A percentile compares a stretch with the other conserved stretches of the same genome.
phyloP scores from a whole-genome alignment of 2,888 invertebrate species.

The Choristoneura rosaceana region DNA sequence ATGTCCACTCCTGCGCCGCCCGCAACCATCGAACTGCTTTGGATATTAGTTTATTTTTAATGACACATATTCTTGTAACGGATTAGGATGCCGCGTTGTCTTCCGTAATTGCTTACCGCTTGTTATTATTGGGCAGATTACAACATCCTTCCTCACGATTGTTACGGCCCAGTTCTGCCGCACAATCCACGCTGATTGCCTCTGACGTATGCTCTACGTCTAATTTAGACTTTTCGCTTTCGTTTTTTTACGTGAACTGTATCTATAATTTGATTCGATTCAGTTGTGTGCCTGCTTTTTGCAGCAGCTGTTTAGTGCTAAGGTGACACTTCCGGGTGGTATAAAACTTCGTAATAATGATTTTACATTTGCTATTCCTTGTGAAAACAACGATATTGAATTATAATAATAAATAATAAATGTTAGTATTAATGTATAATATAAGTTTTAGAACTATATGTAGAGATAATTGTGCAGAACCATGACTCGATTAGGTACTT shows the following conservation, averaged over 20 bases:
- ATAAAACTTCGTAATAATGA: background rate
- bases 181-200: conserved; percentile 50
- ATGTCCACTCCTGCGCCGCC: too few relatives aligned
- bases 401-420: too few relatives aligned
- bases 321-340: conserved; percentile 15
- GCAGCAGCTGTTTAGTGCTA: conserved; percentile 6
- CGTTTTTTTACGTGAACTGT: conserved; percentile 47
- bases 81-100: conserved; percentile 1
- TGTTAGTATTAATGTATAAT: too few relatives aligned
- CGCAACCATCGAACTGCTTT: too few relatives aligned
- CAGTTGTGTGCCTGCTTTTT: background rate
- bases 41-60: background rate
- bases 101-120: conserved; percentile 29
- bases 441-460: too few relatives aligned
- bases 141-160: conserved; percentile 60
- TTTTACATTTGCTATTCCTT: too few relatives aligned
- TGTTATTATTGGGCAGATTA: conserved; percentile 50
- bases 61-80: background rate
- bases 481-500: too few relatives aligned
- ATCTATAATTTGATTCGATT: conserved; percentile 40
- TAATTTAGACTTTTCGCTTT: conserved; percentile 51
- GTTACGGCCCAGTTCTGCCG: conserved; percentile 63
- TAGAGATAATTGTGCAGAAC: too few relatives aligned
- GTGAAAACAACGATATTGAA: too few relatives aligned
- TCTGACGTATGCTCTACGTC: conserved; percentile 32